Base-by-base conservation (phyloP, 2,113 vertebrate genomes). In the Chaenogobius annularis region DNA sequence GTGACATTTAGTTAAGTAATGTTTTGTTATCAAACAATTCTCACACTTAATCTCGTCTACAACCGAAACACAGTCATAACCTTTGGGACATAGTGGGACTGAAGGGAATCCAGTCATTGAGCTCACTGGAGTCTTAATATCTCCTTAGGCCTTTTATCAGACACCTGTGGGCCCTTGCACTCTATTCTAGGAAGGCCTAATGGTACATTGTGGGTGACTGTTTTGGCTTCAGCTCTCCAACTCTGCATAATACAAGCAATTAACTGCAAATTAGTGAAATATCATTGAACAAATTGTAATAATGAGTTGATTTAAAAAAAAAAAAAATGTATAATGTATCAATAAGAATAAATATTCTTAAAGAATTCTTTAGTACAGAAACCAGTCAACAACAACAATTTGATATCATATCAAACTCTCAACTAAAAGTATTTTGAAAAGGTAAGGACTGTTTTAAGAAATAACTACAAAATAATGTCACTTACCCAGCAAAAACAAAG, bases 401-500 rank as follows among this genome's bases (percentile, higher is more conserved):
- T 48, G 14, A 48, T 17, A 13, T 48, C 47, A 40, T 40, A 48
- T 48, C n/a, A n/a, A n/a, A n/a, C n/a, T n/a, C n/a, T n/a, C n/a
- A n/a, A 48, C 47, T 48, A 17, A 40, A 7, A 40, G 37, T 17
- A 48, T 47, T 47, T 47, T 47, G 1, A 12, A 47, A 11, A 14
- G 46, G 6, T 40, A 40, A 40, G 37, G 37, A 7, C 6, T 3
- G 7, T 40, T 40, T 40, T 40, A 40, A 7, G 8, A 40, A 40
- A 40, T 40, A 40, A 5, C 37, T 40, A 9, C 54, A 23, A 58
- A 50, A 17, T 50, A 15, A 15, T 3, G 19, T 2, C 50, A 87
- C 95, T 96, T 91, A 98, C 96, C 96, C 96, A 15, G 96, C 95
- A 63, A 98, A 72, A 62, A 96, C 94, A 3, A 95, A 93, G 40